phyloP scores from a whole-genome alignment of 2,797 vertebrate genomes.

The Scleropages formosus region DNA sequence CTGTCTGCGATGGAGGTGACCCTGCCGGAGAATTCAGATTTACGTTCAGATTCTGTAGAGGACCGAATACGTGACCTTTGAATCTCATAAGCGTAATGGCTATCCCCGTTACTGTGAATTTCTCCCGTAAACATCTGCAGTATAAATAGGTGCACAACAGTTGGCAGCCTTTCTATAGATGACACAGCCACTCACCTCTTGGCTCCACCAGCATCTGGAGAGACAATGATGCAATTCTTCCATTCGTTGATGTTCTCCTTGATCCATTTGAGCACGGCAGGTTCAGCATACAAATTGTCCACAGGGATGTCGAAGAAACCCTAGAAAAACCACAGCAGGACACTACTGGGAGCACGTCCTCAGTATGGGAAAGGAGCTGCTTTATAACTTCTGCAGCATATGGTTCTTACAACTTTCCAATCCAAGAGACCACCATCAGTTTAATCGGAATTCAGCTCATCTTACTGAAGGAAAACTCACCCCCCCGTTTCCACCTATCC shows the following conservation, averaged over 20 bases:
- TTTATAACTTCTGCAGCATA: no score
- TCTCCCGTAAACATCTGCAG: no score
- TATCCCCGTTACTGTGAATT: no score
- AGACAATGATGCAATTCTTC: constrained; percentile 94
- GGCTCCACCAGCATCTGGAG: constrained; percentile 93
- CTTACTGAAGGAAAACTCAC: no score
- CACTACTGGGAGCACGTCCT: not conserved
- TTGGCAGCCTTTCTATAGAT: not conserved
- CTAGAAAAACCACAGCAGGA: constrained; percentile 56
- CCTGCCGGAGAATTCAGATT: constrained; percentile 56
- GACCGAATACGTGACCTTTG: no score
- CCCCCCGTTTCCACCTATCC: no score
- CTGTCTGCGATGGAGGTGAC: constrained; percentile 96
- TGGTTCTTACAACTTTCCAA: no score
- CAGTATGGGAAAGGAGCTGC: not conserved
- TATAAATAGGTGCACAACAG: not conserved
- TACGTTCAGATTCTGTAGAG: no score
- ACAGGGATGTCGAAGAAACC: constrained; percentile 98
- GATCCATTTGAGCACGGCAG: constrained; percentile 96
- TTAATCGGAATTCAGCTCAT: no score
- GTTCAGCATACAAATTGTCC: constrained; percentile 95
- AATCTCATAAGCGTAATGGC: no score
- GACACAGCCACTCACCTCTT: constrained; percentile 75
- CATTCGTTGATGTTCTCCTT: constrained; percentile 92
- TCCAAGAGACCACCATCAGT: no score